These are phyloP conservation scores for Prolemur simus DNA, from an alignment of 2,113 vertebrate species.

Conservation along the genomic window DNA sequence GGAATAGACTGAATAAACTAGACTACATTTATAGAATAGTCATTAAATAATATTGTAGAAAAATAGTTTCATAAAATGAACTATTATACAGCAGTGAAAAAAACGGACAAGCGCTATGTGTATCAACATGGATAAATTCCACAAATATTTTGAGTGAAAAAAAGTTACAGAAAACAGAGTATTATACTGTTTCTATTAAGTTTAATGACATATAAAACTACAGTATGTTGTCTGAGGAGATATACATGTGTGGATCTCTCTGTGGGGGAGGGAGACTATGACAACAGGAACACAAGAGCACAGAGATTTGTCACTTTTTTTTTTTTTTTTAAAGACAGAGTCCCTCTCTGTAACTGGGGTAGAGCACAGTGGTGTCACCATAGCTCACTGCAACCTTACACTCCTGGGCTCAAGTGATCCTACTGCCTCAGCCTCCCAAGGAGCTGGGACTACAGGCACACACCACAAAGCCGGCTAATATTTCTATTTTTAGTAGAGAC, in stretches of 20 bases:
- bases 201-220: background rate
- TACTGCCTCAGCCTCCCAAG: too few species aligned
- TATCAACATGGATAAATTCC: background rate
- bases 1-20: background rate
- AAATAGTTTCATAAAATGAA: background rate
- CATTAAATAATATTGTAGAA: background rate
- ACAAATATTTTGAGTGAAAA: background rate
- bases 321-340: too few species aligned
- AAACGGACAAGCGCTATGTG: background rate
- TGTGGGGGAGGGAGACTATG: background rate
- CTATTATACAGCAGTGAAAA: background rate
- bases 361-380: too few species aligned
- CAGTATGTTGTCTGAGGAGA: background rate
- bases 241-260: background rate
- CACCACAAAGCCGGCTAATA: too few species aligned
- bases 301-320: background rate
- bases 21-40: background rate
- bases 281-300: fast-evolving
- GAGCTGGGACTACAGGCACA: too few species aligned
- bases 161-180: background rate
- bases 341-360: too few species aligned
- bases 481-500: too few species aligned
- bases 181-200: background rate
- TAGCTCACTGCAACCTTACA: too few species aligned
- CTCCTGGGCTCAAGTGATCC: too few species aligned